Conservation (phyloP, 2,113 vertebrate genomes). For the Pimephales promelas region DNA sequence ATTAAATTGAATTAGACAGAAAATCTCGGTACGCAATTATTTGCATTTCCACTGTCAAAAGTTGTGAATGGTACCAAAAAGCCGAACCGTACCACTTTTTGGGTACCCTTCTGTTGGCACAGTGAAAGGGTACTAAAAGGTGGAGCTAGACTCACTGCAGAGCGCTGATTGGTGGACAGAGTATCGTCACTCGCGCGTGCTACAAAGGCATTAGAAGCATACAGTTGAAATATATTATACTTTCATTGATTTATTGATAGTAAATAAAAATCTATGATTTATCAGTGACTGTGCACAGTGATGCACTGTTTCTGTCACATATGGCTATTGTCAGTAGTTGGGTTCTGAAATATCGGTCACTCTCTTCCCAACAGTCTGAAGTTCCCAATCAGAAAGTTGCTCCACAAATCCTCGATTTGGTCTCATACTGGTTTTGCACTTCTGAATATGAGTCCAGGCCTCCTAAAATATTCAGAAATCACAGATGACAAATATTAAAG, state of each 20-base stretch:
- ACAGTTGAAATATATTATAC: too few species aligned
- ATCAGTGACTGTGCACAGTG: background rate
- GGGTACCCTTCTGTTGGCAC: too few species aligned
- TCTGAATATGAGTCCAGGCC: slow-evolving; percentile 77
- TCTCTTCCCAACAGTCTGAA: slow-evolving; percentile 48
- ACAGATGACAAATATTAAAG: background rate
- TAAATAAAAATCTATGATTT: background rate
- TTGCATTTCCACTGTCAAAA: too few species aligned
- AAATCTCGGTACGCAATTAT: too few species aligned
- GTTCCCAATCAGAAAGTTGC: slow-evolving; percentile 86
- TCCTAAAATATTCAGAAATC: slow-evolving; percentile 68
- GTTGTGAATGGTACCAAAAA: too few species aligned
- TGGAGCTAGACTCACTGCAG: too few species aligned
- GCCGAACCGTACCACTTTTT: too few species aligned
- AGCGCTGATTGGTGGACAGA: too few species aligned
- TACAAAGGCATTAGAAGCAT: too few species aligned
- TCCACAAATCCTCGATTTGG: slow-evolving; percentile 80
- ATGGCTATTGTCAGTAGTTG: slow-evolving; percentile 67
- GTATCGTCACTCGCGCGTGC: too few species aligned
- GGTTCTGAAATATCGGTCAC: slow-evolving; percentile 73
- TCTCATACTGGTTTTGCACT: slow-evolving; percentile 78
- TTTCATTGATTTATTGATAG: background rate
- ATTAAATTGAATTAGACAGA: slow-evolving; percentile 36
- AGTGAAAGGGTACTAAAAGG: too few species aligned
- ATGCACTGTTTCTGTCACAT: background rate